Evolutionary conservation across 2,113 vertebrate genomes (phyloP).

Genomic region (Lampris megalopsis): DNA sequence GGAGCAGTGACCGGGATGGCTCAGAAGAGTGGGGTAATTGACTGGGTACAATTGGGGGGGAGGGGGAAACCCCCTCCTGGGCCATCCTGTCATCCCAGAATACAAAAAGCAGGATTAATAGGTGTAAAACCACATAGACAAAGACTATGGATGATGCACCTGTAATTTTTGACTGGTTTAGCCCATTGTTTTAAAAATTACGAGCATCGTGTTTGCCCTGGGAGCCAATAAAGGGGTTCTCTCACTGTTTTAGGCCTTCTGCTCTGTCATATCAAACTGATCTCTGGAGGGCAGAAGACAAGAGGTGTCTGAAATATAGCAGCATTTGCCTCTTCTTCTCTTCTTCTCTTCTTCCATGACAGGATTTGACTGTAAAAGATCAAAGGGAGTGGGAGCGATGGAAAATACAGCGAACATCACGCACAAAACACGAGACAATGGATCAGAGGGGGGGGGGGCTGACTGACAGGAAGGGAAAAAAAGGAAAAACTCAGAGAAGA

Average conservation of each 20-base stretch:
- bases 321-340: slow-evolving; percentile 41
- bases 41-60: too few relatives aligned
- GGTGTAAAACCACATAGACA: too few relatives aligned
- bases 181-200: slow-evolving; percentile 29
- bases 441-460: background rate
- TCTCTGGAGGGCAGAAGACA: slow-evolving; percentile 44
- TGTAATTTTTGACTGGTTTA: slow-evolving; percentile 8
- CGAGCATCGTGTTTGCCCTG: slow-evolving; percentile 4
- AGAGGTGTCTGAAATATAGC: slow-evolving; percentile 35
- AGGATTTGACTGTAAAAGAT: slow-evolving; percentile 37
- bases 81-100: too few relatives aligned
- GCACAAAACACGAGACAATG: slow-evolving; percentile 16
- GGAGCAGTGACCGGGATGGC: too few relatives aligned
- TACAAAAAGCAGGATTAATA: too few relatives aligned
- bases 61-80: background rate
- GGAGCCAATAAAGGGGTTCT: slow-evolving; percentile 23
- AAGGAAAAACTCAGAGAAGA: background rate
- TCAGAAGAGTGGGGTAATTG: too few relatives aligned
- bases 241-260: slow-evolving; percentile 25
- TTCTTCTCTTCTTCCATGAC: slow-evolving; percentile 39
- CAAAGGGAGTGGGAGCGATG: slow-evolving; percentile 27
- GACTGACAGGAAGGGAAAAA: slow-evolving; percentile 12
- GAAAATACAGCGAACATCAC: slow-evolving; percentile 1
- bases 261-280: slow-evolving; percentile 38
- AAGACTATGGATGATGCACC: slow-evolving; percentile 12